These are phyloP conservation scores for Phrynocephalus forsythii DNA, from an alignment of 2,797 vertebrate genomes.

Conservation along the genomic window DNA sequence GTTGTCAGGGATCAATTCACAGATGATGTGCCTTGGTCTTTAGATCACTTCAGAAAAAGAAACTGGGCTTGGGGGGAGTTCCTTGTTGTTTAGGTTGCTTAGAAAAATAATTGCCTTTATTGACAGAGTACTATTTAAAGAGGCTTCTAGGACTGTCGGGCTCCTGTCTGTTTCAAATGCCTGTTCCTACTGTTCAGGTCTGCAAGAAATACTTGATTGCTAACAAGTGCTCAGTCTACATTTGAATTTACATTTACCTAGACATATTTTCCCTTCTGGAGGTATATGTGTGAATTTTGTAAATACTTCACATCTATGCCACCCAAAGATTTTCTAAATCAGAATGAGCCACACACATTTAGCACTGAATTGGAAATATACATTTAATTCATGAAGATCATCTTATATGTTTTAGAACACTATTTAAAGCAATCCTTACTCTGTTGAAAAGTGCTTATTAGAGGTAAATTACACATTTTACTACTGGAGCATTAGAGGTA, in stretches of 20 bases:
- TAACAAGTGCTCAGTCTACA: conserved; percentile 28
- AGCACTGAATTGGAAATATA: conserved; percentile 66
- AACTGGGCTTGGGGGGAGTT: conserved; percentile 1
- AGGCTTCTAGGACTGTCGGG: not conserved
- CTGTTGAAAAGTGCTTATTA: conserved; percentile 71
- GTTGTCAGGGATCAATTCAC: conserved; percentile 39
- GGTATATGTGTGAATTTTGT: conserved; percentile 18
- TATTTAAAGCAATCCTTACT: conserved; percentile 71
- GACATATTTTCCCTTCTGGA: conserved; percentile 11
- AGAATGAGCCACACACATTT: conserved; percentile 67
- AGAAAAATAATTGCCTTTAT: conserved; percentile 48
- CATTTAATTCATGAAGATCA: conserved; percentile 75
- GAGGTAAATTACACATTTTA: conserved; percentile 80
- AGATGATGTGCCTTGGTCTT: conserved; percentile 50
- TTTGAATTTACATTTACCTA: conserved; percentile 33
- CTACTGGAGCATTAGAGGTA: conserved; percentile 70
- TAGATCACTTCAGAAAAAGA: conserved; percentile 12
- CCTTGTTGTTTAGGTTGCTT: conserved; percentile 42
- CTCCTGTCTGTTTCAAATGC: conserved; percentile 30
- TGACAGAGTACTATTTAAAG: conserved; percentile 25
- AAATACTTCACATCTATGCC: conserved; percentile 30
- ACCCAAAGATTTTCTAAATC: conserved; percentile 46
- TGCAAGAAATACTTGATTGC: conserved; percentile 34
- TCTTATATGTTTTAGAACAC: conserved; percentile 75
- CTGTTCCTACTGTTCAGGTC: conserved; percentile 34